Conservation (phyloP, 2,888 invertebrate species). For the Trimorus sp. region DNA sequence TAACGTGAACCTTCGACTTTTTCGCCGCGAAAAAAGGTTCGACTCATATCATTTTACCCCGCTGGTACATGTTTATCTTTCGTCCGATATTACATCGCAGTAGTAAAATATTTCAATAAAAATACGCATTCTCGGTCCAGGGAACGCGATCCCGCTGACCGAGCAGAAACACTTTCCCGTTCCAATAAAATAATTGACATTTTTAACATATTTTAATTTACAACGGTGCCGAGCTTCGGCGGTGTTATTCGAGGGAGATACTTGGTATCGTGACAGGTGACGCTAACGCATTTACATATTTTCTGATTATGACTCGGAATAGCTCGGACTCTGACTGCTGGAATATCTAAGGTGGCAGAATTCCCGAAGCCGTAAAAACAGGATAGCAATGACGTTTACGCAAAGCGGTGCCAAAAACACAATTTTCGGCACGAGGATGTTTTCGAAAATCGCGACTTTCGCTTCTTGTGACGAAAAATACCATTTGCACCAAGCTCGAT, state of each 20-base stretch:
- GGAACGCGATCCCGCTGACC: too few species aligned
- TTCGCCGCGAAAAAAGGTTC: too few species aligned
- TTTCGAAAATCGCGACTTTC: too few species aligned
- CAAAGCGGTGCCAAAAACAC: background rate
- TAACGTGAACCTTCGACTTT: too few species aligned
- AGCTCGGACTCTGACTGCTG: constrained; percentile 3
- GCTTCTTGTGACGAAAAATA: too few species aligned
- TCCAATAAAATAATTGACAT: background rate
- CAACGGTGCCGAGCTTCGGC: constrained; percentile 2
- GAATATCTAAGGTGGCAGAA: constrained; percentile 25
- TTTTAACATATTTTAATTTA: constrained; percentile 37
- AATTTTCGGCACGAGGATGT: background rate
- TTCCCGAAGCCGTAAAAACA: constrained; percentile 23
- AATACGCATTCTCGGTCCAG: background rate
- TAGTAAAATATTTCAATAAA: background rate
- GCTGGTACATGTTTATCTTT: too few species aligned
- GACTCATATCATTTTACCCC: too few species aligned
- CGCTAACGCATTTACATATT: constrained; percentile 38
- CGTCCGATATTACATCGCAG: too few species aligned
- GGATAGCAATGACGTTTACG: background rate
- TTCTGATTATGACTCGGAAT: too few species aligned
- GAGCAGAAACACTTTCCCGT: too few species aligned
- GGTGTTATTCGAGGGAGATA: constrained; percentile 5
- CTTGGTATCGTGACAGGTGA: constrained; percentile 20
- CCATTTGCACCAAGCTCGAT: too few species aligned